Base-by-base conservation (phyloP, 2,113 vertebrate species). In the Gavialis gangeticus region DNA sequence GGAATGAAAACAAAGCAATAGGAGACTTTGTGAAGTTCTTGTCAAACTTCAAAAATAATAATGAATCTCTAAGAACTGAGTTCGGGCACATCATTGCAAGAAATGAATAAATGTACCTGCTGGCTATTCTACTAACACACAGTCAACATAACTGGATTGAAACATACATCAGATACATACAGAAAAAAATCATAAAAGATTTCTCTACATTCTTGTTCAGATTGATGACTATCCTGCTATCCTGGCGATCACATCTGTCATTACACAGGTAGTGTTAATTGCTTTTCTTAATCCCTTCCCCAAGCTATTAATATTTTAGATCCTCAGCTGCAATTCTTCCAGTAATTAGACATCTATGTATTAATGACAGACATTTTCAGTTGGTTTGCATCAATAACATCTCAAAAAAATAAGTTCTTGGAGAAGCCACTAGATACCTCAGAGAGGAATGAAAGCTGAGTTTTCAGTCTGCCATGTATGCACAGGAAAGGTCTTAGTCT, bases 201-300 rank as follows among this genome's bases (percentile, higher is more conserved):
- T 0, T 85, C 21, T 54, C 28, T 16, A 10, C 78, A 95, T 87
- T 87, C 59, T 91, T 84, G 77, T 91, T 84, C 0, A 0, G 63
- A 85, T 80, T 93, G 92, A 95, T 93, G 95, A 56, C 77, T 79
- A 93, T 62, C 90, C 73, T 88, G 58, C 77, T 79, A 93, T 62
- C 90, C 73, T 88, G 19, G 71, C 90, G 80, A 85, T 93, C 64
- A 94, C 55, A 85, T 64, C n/a, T 85, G 58, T 30, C 79, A 79
- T 80, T 75, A 14, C 59, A 30, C 19, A 85, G 37, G 66, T 85
- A 9, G 46, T 46, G 76, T 73, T 79, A 90, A 90, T 90, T 90
- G 71, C 66, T 79, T 90, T 84, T 85, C 79, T 56, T 56, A 71
- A 57, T 90, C 71, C 59, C 85, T 30, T 27, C 46, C 34, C 46